Evolutionary conservation across 2,888 invertebrate species (phyloP), one percentile per base, ranked within the genome.

Genomic region (Litoditis marina): DNA sequence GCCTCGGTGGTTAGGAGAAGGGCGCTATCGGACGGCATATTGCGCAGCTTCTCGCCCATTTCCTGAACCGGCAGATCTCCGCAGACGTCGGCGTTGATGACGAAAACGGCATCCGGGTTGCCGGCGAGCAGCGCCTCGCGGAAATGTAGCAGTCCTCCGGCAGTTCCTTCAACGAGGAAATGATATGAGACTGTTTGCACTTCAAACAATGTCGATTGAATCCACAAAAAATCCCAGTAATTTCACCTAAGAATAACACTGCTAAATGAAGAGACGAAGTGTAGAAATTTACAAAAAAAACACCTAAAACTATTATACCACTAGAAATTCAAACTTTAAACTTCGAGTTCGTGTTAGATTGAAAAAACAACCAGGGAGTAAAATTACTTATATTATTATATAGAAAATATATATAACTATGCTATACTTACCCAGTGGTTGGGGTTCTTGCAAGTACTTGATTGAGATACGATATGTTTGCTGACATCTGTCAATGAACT

Each of bases 81-180:
- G 83, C 96, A 96, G 0, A 96, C 94, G 85, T 96, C 96, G 0
- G 95, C 94, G 83, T 98, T 98, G 79, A 98, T 88, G 5, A 98
- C 88, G 84, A 96, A 94, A 84, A 96, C 61, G 2, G 70, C 69
- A 47, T 71, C 66, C 2, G 78, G 73, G 36, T 62, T 49, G 16
- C 77, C 73, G 52, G 63, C 65, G 13, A 77, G 61, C 19, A 80
- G 60, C 50, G 94, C 94, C 84, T 96, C 95, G 32, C 95, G 88
- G 84, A 96, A 96, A 85, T 95, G 94, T 84, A 92, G 94, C 79
- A 98, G 88, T 27, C 95, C 94, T 31, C 98, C 98, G 0, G 92
- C 96, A 0, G 96, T 98, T 6, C 96, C 75, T 75, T 47, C n/a
- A n/a, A n/a, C n/a, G n/a, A n/a, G n/a, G n/a, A n/a, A n/a, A n/a